Conservation (phyloP, 2,797 vertebrate genomes). For the Eulemur coronatus region DNA sequence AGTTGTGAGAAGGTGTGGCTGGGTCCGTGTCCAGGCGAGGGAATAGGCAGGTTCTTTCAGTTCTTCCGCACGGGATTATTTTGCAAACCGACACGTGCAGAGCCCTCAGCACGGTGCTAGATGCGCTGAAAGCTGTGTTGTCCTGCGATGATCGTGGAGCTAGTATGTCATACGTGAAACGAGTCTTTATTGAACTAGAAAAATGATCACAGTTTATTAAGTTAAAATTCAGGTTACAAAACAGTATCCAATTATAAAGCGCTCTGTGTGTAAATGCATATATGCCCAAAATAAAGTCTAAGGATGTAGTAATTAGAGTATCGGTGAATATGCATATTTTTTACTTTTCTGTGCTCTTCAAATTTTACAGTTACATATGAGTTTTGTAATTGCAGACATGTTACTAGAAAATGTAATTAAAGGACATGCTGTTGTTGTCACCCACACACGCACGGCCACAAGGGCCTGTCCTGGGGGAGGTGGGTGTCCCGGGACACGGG, state of each 20-base stretch:
- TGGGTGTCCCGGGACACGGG: fast-evolving
- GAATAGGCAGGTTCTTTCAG: neutral
- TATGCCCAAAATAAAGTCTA: neutral
- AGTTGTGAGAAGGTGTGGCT: neutral
- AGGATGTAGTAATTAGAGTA: neutral
- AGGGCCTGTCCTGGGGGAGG: neutral
- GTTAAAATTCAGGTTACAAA: neutral
- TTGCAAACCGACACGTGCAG: neutral
- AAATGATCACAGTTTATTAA: neutral
- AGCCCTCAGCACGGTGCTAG: neutral
- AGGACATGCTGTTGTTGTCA: fast-evolving
- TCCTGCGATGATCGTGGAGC: fast-evolving
- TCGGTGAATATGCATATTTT: too few species aligned
- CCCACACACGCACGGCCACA: too few species aligned
- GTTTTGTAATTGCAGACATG: neutral
- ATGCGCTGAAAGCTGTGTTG: neutral
- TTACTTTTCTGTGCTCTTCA: neutral
- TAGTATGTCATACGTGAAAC: fast-evolving
- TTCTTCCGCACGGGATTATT: neutral
- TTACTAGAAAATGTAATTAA: neutral
- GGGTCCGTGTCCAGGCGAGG: neutral
- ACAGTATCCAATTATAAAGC: neutral
- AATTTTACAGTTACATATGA: neutral
- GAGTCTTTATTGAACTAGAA: neutral
- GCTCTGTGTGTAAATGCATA: fast-evolving